Conservation (phyloP, 2,797 vertebrate genomes). For the Alosa sapidissima region DNA sequence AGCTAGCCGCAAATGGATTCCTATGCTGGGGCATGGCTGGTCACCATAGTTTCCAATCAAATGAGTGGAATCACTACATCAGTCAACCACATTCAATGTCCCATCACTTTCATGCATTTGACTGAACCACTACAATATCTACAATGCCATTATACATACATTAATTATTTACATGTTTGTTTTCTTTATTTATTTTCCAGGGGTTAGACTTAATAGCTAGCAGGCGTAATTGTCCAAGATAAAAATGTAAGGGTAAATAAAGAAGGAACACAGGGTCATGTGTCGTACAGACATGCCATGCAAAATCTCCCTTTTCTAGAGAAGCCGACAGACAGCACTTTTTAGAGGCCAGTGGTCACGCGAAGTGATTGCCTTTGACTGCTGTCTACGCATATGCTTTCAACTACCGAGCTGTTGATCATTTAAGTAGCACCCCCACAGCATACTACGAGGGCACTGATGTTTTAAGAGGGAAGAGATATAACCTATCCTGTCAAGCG, state of each 20-base stretch:
- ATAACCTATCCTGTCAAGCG: background rate
- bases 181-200: background rate
- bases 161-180: background rate
- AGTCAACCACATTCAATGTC: background rate
- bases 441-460: background rate
- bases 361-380: background rate
- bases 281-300: background rate
- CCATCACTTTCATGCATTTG: background rate
- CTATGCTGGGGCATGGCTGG: conserved; percentile 66
- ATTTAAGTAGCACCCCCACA: background rate
- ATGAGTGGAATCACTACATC: background rate
- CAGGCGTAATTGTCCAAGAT: background rate
- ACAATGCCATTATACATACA: background rate
- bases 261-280: background rate
- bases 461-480: background rate
- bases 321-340: background rate
- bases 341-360: background rate
- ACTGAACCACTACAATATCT: background rate
- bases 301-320: background rate
- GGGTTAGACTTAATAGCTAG: background rate
- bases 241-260: background rate
- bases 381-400: background rate
- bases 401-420: background rate
- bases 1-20: conserved; percentile 1
- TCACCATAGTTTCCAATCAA: conserved; percentile 53